A percentile compares a stretch with the other conserved stretches of the same genome.
Conservation (phyloP, 2,888 invertebrate species). For the Rotaria sp. region DNA sequence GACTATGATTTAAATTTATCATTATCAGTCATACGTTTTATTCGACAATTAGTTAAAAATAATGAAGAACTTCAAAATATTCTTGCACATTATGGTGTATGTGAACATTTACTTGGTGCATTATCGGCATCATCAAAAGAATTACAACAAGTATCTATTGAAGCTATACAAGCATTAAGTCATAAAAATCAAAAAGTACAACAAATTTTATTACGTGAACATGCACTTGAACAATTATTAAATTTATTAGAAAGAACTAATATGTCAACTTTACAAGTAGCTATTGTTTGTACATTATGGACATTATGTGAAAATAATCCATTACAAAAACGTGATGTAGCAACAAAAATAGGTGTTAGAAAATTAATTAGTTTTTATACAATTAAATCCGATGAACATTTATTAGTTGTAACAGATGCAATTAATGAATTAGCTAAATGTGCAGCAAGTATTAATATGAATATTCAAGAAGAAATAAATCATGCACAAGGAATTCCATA, state of each 20-base stretch:
- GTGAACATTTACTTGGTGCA: conserved; percentile 15
- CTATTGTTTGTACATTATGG: conserved; percentile 7
- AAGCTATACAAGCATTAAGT: conserved; percentile 48
- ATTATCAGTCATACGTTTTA: neutral
- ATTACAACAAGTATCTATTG: conserved; percentile 50
- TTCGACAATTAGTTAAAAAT: neutral
- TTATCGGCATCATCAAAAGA: conserved; percentile 43
- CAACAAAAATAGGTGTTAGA: conserved; percentile 5
- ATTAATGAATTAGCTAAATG: neutral
- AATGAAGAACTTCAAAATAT: neutral
- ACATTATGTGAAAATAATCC: neutral
- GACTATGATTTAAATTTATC: neutral
- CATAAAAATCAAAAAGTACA: conserved; percentile 49
- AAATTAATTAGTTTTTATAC: neutral
- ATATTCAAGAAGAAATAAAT: neutral
- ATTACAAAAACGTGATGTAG: neutral
- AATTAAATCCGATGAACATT: conserved; percentile 11
- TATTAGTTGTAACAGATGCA: neutral
- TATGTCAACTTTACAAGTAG: neutral
- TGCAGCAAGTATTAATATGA: neutral
- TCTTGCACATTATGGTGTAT: neutral
- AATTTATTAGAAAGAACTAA: conserved; percentile 47
- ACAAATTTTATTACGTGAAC: conserved; percentile 46
- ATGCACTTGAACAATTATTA: conserved; percentile 49
- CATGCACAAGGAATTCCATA: conserved; percentile 41